Base-by-base conservation (phyloP, 92 coral and sea anemone genomes). In the Epizoanthus stellaris region DNA sequence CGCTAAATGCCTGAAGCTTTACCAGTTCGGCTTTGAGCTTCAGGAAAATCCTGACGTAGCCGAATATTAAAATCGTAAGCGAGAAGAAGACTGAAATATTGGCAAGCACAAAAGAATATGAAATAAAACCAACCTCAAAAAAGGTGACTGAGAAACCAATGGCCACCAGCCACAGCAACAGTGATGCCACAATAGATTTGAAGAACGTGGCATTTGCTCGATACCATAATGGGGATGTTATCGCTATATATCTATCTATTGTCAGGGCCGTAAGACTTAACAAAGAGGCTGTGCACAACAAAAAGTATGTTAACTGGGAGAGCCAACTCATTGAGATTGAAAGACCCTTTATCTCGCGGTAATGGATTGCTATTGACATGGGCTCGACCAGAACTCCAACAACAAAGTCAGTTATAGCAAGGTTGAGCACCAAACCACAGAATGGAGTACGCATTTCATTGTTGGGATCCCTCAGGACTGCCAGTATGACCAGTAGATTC, bases 61-160 rank as follows among this genome's bases (percentile, higher is more conserved):
- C 90, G 84, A 96, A 96, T 11, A 96, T 47, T 87, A 96, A 91
- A 58, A 96, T 90, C 68, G 93, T 70, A 61, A 96, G 85, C 67
- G 98, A 94, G 77, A 90, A 77, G 76, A 96, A 89, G 60, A 94
- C 89, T 70, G 98, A 89, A 25, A 95, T 90, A 89, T 96, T 96
- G 47, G 83, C 83, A 79, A 79, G 45, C 45, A 79, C 83, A 63
- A 79, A 79, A 6, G 83, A 79, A 39, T 79, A 79, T 4, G 70
- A 20, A 63, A 79, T 20, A 15, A 79, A 79, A 11, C 83, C 83
- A 9, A 79, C 83, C 83, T 43, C 34, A 17, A 63, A 79, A 14
- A 79, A 79, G 36, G 83, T 79, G 7, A 42, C 83, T 14, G 83
- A 70, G 34, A 79, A 79, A 15, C 14, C 39, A 19, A 43, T 42